These are phyloP conservation scores for Elephantulus edwardii DNA, from an alignment of 2,113 vertebrate species.

Conservation along the genomic window DNA sequence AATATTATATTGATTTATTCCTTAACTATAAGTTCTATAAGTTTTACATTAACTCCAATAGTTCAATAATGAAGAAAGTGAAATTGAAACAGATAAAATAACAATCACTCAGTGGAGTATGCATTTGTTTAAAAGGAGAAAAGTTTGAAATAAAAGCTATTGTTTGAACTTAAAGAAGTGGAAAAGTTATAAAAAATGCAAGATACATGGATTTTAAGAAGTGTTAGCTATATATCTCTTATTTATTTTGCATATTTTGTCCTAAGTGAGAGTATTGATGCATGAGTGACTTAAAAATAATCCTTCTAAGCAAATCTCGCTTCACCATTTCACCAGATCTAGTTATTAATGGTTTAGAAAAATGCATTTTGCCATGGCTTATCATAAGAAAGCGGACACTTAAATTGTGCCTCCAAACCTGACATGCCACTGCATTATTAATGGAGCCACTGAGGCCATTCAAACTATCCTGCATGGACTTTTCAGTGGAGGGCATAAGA, in stretches of 20 bases:
- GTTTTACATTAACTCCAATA: not conserved
- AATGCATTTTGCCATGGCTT: constrained; percentile 76
- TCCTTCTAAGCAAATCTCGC: constrained; percentile 53
- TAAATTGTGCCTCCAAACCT: constrained; percentile 76
- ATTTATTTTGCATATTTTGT: not conserved
- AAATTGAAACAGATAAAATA: not conserved
- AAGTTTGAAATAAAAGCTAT: not conserved
- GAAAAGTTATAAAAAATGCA: no score
- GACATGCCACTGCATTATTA: constrained; percentile 75
- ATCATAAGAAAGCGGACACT: constrained; percentile 70
- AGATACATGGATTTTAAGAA: not conserved
- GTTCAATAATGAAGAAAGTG: not conserved
- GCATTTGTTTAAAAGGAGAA: not conserved
- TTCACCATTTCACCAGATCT: constrained; percentile 55
- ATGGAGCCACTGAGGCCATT: constrained; percentile 73
- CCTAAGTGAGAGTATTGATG: constrained; percentile 21
- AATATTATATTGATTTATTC: not conserved
- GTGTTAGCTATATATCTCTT: not conserved
- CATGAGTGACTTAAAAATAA: constrained; percentile 54
- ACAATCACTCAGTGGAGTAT: not conserved
- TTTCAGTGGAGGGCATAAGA: constrained; percentile 75
- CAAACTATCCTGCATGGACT: constrained; percentile 72
- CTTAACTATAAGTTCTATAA: not conserved
- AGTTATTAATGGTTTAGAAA: constrained; percentile 75
- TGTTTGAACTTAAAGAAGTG: not conserved